Evolutionary conservation across 2,888 invertebrate genomes (phyloP).

Genomic region (Meteorus colon): DNA sequence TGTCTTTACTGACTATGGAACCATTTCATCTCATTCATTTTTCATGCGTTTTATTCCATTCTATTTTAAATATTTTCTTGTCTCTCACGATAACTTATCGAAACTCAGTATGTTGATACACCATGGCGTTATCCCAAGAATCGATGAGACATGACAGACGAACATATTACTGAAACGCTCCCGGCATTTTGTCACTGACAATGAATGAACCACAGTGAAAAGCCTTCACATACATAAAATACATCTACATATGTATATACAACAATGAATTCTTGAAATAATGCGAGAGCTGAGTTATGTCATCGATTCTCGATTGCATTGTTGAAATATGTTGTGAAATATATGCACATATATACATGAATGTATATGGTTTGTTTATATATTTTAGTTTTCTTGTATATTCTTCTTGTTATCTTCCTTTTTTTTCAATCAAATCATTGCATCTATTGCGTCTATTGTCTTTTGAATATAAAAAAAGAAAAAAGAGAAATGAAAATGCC

Average conservation of each 20-base stretch:
- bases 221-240: background rate
- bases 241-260: background rate
- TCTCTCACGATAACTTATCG: background rate
- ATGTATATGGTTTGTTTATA: background rate
- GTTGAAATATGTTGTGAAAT: constrained; percentile 45
- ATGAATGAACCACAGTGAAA: background rate
- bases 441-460: too few species aligned
- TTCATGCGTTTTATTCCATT: too few species aligned
- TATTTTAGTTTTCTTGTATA: background rate
- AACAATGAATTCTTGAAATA: background rate
- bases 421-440: background rate
- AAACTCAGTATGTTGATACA: background rate
- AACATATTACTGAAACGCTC: background rate
- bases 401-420: background rate
- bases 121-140: background rate
- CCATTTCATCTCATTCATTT: too few species aligned
- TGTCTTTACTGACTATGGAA: too few species aligned
- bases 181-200: constrained; percentile 12
- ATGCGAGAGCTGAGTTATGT: constrained; percentile 27
- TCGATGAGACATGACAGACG: background rate
- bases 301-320: constrained; percentile 47
- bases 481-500: background rate
- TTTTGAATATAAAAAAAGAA: background rate
- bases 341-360: background rate
- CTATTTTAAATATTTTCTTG: background rate